phyloP scores from a whole-genome alignment of 2,113 vertebrate species.

The Natator depressus region DNA sequence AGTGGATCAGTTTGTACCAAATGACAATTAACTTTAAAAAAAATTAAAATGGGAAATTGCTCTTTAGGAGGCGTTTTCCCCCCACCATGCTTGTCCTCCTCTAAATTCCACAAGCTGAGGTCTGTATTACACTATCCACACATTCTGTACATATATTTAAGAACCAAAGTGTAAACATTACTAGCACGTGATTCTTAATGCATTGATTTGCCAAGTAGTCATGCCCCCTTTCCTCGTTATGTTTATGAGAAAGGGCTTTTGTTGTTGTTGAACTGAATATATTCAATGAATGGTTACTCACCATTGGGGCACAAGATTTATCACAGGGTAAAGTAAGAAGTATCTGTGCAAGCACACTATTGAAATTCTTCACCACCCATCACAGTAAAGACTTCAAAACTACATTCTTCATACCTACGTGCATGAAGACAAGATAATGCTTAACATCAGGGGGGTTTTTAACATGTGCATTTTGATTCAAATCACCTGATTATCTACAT shows the following conservation, averaged over 20 bases:
- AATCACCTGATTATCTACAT: background rate
- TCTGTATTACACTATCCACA: background rate
- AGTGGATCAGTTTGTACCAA: background rate
- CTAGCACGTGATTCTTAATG: background rate
- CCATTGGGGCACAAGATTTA: too few species aligned
- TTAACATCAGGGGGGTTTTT: background rate
- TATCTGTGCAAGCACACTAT: too few species aligned
- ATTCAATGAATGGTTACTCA: too few species aligned
- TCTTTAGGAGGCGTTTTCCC: background rate
- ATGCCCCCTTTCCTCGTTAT: background rate
- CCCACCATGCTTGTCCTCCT: background rate
- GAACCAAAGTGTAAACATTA: background rate
- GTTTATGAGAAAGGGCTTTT: background rate
- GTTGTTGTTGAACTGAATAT: too few species aligned
- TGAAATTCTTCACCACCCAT: too few species aligned
- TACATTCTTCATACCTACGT: accelerated
- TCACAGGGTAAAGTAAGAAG: too few species aligned
- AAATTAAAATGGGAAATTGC: background rate
- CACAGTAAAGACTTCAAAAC: background rate
- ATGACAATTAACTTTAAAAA: background rate
- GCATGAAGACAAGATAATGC: background rate
- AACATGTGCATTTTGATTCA: background rate
- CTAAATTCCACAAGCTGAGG: background rate
- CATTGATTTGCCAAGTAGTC: background rate
- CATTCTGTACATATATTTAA: background rate